Evolutionary conservation across 1,140 invertebrate species (phyloP).

Genomic region (Venturia canescens): DNA sequence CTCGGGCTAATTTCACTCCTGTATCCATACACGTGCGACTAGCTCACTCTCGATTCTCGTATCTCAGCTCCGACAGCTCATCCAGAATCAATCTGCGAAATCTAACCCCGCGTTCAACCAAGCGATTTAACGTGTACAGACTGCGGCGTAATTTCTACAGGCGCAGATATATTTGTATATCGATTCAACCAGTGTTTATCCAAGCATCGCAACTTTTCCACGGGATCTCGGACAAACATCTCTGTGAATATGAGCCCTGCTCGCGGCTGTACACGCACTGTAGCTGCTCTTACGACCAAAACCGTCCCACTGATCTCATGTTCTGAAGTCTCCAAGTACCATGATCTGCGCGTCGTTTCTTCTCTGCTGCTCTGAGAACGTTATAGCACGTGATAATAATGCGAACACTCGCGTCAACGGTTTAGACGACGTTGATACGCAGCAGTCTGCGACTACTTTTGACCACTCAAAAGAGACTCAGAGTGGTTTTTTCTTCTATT

Average conservation of each 20-base stretch:
- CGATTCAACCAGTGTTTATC: slow-evolving; percentile 30
- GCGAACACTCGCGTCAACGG: no score
- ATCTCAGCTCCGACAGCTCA: slow-evolving; percentile 54
- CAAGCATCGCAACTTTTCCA: slow-evolving; percentile 44
- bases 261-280: slow-evolving; percentile 27
- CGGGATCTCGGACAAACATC: slow-evolving; percentile 44
- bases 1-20: slow-evolving; percentile 56
- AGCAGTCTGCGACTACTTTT: no score
- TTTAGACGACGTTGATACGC: no score
- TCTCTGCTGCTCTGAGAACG: neutral
- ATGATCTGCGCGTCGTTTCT: neutral
- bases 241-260: slow-evolving; percentile 30
- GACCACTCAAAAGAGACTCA: no score
- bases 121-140: neutral
- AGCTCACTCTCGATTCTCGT: slow-evolving; percentile 1
- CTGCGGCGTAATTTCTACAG: neutral
- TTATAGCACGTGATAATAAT: neutral
- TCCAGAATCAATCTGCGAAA: slow-evolving; percentile 67
- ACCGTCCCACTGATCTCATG: slow-evolving; percentile 68
- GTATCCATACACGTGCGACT: neutral
- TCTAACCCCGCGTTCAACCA: slow-evolving; percentile 51
- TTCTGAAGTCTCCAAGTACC: slow-evolving; percentile 48
- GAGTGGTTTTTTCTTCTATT: no score
- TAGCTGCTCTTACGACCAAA: slow-evolving; percentile 62
- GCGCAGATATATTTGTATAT: neutral